phyloP scores from a whole-genome alignment of 2,113 vertebrate genomes.

The Equus quagga region DNA sequence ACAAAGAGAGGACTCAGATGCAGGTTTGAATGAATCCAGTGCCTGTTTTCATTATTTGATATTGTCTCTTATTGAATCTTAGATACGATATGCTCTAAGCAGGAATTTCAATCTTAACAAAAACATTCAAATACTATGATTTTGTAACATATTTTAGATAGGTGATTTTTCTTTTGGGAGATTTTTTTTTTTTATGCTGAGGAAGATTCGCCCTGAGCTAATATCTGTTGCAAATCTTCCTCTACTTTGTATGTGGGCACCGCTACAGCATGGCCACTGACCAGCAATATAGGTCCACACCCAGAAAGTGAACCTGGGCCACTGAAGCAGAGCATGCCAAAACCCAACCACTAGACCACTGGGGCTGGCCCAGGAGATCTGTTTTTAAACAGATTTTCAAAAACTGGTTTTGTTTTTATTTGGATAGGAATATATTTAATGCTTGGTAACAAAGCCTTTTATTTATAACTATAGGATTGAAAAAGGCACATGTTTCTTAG shows the following conservation, averaged over 20 bases:
- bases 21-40: neutral
- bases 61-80: neutral
- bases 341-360: no score
- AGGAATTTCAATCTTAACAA: constrained; percentile 1
- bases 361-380: neutral
- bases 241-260: no score
- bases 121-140: neutral
- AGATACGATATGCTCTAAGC: constrained; percentile 7
- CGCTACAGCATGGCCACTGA: no score
- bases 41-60: neutral
- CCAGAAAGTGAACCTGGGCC: no score
- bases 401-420: neutral
- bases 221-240: no score
- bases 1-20: neutral
- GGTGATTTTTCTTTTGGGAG: constrained; percentile 37
- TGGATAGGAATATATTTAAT: neutral
- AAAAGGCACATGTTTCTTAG: constrained; percentile 46
- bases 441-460: constrained; percentile 25
- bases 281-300: no score
- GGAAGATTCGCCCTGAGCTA: no score
- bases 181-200: neutral
- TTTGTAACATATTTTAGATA: constrained; percentile 9
- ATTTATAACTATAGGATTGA: constrained; percentile 44
- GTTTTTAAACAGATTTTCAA: constrained; percentile 42
- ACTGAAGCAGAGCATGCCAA: no score